These are phyloP conservation scores for Cyclargus thomasi DNA, from an alignment of 1,140 invertebrate genomes.

Conservation along the genomic window DNA sequence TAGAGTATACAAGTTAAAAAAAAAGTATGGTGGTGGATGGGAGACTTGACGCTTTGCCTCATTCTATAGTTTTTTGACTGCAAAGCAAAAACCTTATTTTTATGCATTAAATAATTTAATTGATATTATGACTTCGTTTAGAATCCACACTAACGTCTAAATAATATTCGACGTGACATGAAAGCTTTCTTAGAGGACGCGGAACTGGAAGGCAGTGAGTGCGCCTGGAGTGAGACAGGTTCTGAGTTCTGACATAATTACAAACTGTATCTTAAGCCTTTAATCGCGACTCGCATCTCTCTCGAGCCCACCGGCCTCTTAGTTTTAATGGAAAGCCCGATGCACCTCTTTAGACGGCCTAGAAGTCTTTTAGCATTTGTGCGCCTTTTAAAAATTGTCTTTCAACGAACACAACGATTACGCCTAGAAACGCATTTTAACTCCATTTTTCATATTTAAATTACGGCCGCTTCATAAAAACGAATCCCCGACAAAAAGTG, in stretches of 20 bases:
- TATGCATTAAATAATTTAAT: no score
- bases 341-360: constrained; percentile 32
- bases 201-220: constrained; percentile 21
- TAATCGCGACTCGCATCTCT: constrained; percentile 44
- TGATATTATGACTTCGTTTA: no score
- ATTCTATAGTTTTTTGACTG: no score
- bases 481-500: constrained; percentile 24
- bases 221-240: constrained; percentile 16
- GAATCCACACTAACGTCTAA: background rate
- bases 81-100: no score
- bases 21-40: background rate
- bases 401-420: constrained; percentile 25
- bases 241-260: constrained; percentile 36
- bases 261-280: constrained; percentile 45
- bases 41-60: no score
- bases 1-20: background rate
- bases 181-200: constrained; percentile 17
- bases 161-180: background rate
- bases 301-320: constrained; percentile 28
- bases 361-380: constrained; percentile 40
- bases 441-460: constrained; percentile 12
- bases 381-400: constrained; percentile 42
- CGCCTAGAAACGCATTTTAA: constrained; percentile 8
- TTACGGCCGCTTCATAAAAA: constrained; percentile 4
- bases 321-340: constrained; percentile 40